Base-by-base conservation (phyloP, 2,888 invertebrate genomes). In the Limnephilus auricula region DNA sequence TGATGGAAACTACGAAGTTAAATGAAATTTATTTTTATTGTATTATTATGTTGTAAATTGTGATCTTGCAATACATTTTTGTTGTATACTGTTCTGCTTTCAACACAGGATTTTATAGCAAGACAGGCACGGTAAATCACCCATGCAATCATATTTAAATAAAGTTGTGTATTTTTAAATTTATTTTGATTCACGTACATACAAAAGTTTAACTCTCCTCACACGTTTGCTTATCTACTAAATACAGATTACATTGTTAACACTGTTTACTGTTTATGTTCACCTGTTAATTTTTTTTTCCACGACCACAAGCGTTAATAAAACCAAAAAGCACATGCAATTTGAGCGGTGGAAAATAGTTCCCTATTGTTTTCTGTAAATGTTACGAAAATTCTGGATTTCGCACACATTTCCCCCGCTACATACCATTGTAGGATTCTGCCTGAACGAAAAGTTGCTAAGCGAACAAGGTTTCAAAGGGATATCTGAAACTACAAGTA, bases 271-370 rank as follows among this genome's bases (percentile, higher is more conserved):
- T n/a, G 25, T 65, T 65, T 89, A 91, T 82, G 45, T 80, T 80
- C 30, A 79, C 88, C 82, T 87, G 78, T 40, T 87, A 65, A 82
- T 34, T n/a, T n/a, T n/a, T n/a, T n/a, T n/a, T n/a, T 34, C 34
- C 82, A 34, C 82, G 32, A 82, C 82, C 82, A 82, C 82, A 34
- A 34, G 4, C 25, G 82, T 82, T 34, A 34, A 82, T 82, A 82
- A 82, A 82, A 82, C 34, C 34, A 34, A 82, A 82, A 25, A 37
- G 34, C 34, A 31, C 18, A 82, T 34, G 34, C 82, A 34, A 34
- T 18, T 9, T 15, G 25, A 34, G 34, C 25, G 34, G 34, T 6
- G 32, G 25, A 82, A 40, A 82, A 82, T 82, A 82, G 82, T 82
- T 82, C 18, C 34, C 18, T 18, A 34, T 34, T 82, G 82, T 82